A percentile compares a stretch with the other conserved stretches of the same genome.
phyloP scores from a whole-genome alignment of 1,140 invertebrate genomes.

The Glossosoma conforme region DNA sequence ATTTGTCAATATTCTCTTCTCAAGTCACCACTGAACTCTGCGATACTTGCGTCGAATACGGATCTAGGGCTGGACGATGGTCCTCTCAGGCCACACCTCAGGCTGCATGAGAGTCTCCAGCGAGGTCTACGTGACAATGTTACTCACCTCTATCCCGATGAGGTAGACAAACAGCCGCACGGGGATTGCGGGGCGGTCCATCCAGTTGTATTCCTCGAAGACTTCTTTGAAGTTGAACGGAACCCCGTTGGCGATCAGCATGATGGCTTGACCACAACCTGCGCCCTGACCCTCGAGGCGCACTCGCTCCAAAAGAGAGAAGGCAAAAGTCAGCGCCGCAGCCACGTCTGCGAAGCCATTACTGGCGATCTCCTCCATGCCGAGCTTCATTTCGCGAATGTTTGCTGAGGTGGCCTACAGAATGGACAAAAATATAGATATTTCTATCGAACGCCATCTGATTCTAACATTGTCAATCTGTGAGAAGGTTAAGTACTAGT shows the following conservation, averaged over 20 bases:
- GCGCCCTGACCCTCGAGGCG: conserved; percentile 39
- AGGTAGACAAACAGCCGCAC: conserved; percentile 96
- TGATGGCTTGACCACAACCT: conserved; percentile 92
- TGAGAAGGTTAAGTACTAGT: too few relatives aligned
- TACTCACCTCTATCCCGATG: conserved; percentile 84
- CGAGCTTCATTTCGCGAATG: conserved; percentile 62
- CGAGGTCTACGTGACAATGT: neutral
- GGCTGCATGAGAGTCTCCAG: neutral
- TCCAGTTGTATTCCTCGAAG: conserved; percentile 80
- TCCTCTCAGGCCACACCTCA: neutral
- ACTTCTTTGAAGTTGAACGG: conserved; percentile 82
- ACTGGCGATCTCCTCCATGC: conserved; percentile 60
- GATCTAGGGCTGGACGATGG: too few relatives aligned
- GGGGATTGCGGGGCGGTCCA: conserved; percentile 59
- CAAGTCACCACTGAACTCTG: too few relatives aligned
- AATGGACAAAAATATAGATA: neutral
- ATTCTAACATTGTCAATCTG: too few relatives aligned
- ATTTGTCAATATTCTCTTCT: too few relatives aligned
- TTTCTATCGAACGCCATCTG: too few relatives aligned
- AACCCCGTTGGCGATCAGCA: conserved; percentile 97
- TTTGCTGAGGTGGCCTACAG: conserved; percentile 69
- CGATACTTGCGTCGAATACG: conserved; percentile 8
- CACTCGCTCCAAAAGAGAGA: conserved; percentile 57
- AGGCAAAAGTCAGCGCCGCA: conserved; percentile 69
- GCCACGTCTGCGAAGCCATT: conserved; percentile 79